Percentiles rank a stretch among this genome's conserved stretches.
Conservation (phyloP, 1,140 invertebrate species). For the Vollenhovia emeryi region DNA sequence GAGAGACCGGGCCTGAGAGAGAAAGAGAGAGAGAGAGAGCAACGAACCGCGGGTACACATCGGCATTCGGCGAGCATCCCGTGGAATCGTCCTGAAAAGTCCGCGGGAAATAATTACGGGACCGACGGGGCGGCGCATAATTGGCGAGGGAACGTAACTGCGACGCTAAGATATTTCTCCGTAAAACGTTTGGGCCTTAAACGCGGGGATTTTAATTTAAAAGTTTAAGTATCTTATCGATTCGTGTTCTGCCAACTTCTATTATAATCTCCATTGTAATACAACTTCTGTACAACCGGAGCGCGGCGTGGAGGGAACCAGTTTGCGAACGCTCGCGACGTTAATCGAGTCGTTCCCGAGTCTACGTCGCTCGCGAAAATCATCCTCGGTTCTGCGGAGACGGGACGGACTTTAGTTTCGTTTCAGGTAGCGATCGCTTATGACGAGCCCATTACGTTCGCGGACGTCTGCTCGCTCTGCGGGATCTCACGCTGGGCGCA, state of each 20-base stretch:
- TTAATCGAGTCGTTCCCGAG: neutral
- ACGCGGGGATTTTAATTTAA: neutral
- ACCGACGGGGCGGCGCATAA: neutral
- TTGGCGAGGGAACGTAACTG: neutral
- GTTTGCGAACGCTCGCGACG: neutral
- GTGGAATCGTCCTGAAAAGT: neutral
- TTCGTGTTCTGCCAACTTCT: neutral
- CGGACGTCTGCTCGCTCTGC: conserved; percentile 50
- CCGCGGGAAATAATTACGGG: neutral
- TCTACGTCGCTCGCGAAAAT: neutral
- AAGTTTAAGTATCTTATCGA: conserved; percentile 11
- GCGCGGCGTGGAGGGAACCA: neutral
- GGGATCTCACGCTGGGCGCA: conserved; percentile 30
- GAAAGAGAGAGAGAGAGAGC: no score
- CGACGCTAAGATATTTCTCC: neutral
- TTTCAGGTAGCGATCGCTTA: conserved; percentile 29
- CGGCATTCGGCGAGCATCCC: neutral
- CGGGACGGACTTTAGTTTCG: neutral
- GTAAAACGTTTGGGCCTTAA: neutral
- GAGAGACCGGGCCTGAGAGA: no score
- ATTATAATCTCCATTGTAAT: neutral
- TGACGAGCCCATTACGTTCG: conserved; percentile 18
- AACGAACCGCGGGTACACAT: neutral
- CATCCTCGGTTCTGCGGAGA: neutral
- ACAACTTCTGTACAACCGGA: neutral